phyloP scores from a whole-genome alignment of 2,113 vertebrate genomes.

The Myrmecophaga tridactyla region DNA sequence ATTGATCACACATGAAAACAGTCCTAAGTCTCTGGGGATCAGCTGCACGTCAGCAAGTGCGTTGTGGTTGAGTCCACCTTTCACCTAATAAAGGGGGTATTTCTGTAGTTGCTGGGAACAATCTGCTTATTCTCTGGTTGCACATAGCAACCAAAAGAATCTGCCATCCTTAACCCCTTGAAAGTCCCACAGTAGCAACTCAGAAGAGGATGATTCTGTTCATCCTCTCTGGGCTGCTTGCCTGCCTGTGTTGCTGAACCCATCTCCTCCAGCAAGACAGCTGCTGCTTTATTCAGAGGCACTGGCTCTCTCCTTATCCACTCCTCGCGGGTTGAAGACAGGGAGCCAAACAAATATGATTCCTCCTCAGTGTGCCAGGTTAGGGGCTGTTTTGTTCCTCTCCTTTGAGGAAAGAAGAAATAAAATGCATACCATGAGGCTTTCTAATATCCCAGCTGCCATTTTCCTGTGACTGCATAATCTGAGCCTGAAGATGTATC shows the following conservation, averaged over 20 bases:
- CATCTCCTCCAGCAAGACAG: neutral
- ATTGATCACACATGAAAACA: conserved; percentile 84
- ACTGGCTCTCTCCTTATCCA: neutral
- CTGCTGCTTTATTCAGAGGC: neutral
- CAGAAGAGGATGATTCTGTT: conserved; percentile 55
- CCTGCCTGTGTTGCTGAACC: neutral
- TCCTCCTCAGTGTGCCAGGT: neutral
- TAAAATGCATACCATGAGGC: neutral
- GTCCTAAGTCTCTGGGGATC: conserved; percentile 83
- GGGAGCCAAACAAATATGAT: neutral
- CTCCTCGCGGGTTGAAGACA: neutral
- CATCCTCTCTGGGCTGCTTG: conserved; percentile 37
- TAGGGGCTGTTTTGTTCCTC: neutral
- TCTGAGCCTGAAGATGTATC: neutral
- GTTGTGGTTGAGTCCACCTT: conserved; percentile 82
- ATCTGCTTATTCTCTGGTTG: conserved; percentile 70
- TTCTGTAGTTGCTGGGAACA: conserved; percentile 70
- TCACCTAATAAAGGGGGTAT: conserved; percentile 82
- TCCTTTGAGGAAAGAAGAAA: neutral
- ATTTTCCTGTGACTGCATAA: neutral
- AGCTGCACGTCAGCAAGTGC: conserved; percentile 78
- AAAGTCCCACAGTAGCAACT: conserved; percentile 38
- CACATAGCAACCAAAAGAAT: conserved; percentile 82
- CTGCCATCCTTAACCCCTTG: conserved; percentile 82
- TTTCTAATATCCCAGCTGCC: neutral